A percentile compares a stretch with the other conserved stretches of the same genome.
phyloP scores from a whole-genome alignment of 2,113 vertebrate genomes.

The Apaloderma vittatum region DNA sequence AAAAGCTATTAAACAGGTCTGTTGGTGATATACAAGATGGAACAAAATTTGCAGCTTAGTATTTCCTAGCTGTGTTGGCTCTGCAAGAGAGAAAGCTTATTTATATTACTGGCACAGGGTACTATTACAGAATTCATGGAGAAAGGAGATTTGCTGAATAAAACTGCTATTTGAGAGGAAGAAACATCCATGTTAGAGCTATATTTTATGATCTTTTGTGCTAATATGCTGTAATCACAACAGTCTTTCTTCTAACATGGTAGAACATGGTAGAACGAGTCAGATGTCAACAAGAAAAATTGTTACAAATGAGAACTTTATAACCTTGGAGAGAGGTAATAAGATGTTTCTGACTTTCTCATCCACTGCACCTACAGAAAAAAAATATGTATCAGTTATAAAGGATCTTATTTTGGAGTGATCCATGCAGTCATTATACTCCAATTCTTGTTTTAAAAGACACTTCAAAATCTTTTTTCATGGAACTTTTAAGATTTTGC shows the following conservation, averaged over 20 bases:
- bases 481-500: not conserved
- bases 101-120: slow-evolving; percentile 21
- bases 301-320: slow-evolving; percentile 33
- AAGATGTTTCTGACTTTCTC: slow-evolving; percentile 7
- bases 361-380: not conserved
- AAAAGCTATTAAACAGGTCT: slow-evolving; percentile 32
- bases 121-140: not conserved
- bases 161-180: not conserved
- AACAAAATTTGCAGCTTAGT: slow-evolving; percentile 29
- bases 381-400: not conserved
- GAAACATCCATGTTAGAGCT: not conserved
- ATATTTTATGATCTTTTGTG: not conserved
- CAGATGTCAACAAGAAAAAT: slow-evolving; percentile 24
- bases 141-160: slow-evolving; percentile 8
- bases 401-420: not conserved
- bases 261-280: not conserved
- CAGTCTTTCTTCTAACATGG: not conserved
- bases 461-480: not conserved
- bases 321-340: slow-evolving; percentile 12
- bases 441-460: slow-evolving; percentile 21
- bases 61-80: slow-evolving; percentile 14
- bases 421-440: not conserved
- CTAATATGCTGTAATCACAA: not conserved
- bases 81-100: slow-evolving; percentile 9
- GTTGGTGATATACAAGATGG: not conserved